Evolutionary conservation across 2,797 vertebrate genomes (phyloP).

Genomic region (Onychomys arenicola): DNA sequence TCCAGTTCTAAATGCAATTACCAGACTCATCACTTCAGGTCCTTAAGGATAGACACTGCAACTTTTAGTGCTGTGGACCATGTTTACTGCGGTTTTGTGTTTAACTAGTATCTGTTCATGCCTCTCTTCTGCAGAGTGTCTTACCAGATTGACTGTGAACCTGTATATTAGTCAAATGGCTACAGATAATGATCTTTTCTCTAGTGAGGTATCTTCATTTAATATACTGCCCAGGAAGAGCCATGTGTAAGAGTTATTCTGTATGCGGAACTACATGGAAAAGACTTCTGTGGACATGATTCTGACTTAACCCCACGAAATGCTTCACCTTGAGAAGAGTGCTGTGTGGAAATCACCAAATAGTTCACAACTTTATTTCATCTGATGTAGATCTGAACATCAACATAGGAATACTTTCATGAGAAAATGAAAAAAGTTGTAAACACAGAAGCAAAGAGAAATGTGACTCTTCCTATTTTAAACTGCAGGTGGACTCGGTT

Average conservation of each 20-base stretch:
- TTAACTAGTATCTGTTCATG: constrained; percentile 83
- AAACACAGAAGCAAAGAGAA: constrained; percentile 59
- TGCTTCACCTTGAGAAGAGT: constrained; percentile 84
- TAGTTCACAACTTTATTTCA: constrained; percentile 74
- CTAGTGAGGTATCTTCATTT: constrained; percentile 85
- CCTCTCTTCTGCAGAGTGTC: constrained; percentile 81
- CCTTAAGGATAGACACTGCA: constrained; percentile 78
- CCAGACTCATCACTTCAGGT: constrained; percentile 75
- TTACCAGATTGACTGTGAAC: constrained; percentile 85
- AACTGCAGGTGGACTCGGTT: constrained; percentile 28
- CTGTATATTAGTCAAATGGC: constrained; percentile 82
- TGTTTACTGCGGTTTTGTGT: constrained; percentile 85
- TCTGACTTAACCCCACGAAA: constrained; percentile 83
- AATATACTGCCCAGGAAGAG: constrained; percentile 86
- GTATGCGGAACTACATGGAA: constrained; percentile 78
- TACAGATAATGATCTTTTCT: constrained; percentile 84
- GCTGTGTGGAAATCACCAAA: constrained; percentile 80
- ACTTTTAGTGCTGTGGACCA: constrained; percentile 83
- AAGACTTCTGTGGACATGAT: constrained; percentile 75
- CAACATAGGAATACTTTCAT: constrained; percentile 69
- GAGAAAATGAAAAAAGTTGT: constrained; percentile 69
- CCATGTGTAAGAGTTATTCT: constrained; percentile 83
- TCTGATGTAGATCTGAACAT: constrained; percentile 74
- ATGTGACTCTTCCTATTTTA: constrained; percentile 11
- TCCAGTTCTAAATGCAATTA: constrained; percentile 81